These are phyloP conservation scores for Glyphotaelius pellucidus DNA, from an alignment of 2,888 invertebrate species.

Conservation along the genomic window DNA sequence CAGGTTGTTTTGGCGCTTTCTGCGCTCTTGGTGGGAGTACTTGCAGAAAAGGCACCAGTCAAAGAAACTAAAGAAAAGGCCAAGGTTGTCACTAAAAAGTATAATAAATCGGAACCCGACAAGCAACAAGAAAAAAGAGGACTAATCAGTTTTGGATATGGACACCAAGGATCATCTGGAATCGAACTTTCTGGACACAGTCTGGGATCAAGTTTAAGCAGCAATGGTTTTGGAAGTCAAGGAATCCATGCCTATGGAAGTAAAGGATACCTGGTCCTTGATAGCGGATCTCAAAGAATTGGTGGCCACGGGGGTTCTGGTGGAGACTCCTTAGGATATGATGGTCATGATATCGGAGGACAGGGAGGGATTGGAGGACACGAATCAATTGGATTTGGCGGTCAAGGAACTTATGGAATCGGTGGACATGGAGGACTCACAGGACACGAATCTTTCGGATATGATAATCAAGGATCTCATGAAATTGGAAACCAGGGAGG, in stretches of 20 bases:
- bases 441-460: neutral
- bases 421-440: neutral
- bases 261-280: neutral
- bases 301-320: neutral
- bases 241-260: neutral
- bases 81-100: neutral
- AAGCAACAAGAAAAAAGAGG: constrained; percentile 65
- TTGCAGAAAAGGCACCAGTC: neutral
- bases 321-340: neutral
- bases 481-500: neutral
- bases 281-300: neutral
- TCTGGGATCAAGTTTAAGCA: constrained; percentile 10
- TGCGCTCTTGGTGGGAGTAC: neutral
- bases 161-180: constrained; percentile 50
- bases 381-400: neutral
- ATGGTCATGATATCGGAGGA: neutral
- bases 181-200: constrained; percentile 7
- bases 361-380: neutral
- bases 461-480: neutral
- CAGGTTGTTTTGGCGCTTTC: constrained; percentile 6
- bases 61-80: constrained; percentile 10
- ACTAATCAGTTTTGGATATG: constrained; percentile 59
- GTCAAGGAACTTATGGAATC: neutral
- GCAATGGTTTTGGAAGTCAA: neutral
- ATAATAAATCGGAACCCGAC: neutral